Conservation (phyloP, 2,113 vertebrate genomes). For the Indicator indicator region DNA sequence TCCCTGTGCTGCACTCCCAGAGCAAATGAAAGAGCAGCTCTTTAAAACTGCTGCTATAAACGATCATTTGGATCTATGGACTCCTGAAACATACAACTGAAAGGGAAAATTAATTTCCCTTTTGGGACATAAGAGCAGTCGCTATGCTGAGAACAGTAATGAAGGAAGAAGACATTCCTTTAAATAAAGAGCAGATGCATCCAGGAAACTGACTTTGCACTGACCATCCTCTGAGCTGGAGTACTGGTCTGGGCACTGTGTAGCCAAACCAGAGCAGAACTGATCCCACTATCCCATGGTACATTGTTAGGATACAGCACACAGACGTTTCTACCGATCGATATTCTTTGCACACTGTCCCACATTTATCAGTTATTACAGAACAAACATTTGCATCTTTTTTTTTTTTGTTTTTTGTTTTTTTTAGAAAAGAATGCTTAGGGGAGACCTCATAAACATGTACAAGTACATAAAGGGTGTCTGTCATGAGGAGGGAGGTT, state of each 20-base stretch:
- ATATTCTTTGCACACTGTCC: not conserved
- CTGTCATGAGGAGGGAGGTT: too few species aligned
- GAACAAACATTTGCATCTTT: not conserved
- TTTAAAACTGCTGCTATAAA: not conserved
- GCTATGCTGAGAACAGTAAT: not conserved
- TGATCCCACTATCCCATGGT: not conserved
- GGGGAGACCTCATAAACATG: too few species aligned
- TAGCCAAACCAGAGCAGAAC: not conserved
- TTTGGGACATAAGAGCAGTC: not conserved
- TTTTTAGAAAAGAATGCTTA: too few species aligned
- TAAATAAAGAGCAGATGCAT: not conserved
- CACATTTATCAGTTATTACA: not conserved
- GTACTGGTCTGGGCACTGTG: accelerated
- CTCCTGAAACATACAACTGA: not conserved
- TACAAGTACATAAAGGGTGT: too few species aligned
- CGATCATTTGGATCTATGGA: not conserved
- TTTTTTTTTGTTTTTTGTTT: too few species aligned
- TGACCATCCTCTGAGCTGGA: not conserved
- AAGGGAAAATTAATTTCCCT: not conserved
- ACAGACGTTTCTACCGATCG: not conserved
- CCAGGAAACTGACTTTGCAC: not conserved
- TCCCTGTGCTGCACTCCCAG: not conserved
- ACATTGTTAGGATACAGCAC: not conserved
- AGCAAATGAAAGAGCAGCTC: not conserved
- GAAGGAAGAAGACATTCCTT: not conserved